Conservation (phyloP, 2,888 invertebrate species). For the Prosopocoilus inquinatus region DNA sequence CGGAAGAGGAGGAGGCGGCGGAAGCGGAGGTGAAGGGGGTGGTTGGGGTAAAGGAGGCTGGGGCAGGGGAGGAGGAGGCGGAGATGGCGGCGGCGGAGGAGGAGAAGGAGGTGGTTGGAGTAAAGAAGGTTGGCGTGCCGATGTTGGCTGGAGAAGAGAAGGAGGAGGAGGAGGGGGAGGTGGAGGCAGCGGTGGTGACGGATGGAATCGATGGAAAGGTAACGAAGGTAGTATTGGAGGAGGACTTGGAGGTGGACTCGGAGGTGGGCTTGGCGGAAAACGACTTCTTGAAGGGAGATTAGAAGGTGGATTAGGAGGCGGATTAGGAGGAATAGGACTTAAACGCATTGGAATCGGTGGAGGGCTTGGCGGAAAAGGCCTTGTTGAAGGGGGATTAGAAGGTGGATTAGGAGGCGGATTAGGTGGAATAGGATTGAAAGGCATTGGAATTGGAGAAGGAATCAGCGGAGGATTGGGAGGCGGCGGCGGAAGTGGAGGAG, state of each 20-base stretch:
- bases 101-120: background rate
- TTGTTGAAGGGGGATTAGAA: background rate
- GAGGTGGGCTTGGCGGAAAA: background rate
- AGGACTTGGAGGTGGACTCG: background rate
- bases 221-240: background rate
- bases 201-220: background rate
- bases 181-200: background rate
- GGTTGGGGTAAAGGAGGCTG: slow-evolving; percentile 4
- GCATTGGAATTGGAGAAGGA: too few relatives aligned
- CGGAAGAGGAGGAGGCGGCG: background rate
- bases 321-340: background rate
- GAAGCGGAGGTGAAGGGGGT: background rate
- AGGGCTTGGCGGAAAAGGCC: background rate
- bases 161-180: background rate
- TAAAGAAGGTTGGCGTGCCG: background rate
- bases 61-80: background rate
- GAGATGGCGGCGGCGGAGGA: background rate
- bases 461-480: background rate
- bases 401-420: too few relatives aligned
- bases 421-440: too few relatives aligned
- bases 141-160: background rate
- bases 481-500: background rate
- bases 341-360: background rate
- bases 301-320: background rate
- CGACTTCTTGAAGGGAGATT: background rate